Conservation (phyloP, 2,888 invertebrate species). For the Fissipunctia ypsillon region DNA sequence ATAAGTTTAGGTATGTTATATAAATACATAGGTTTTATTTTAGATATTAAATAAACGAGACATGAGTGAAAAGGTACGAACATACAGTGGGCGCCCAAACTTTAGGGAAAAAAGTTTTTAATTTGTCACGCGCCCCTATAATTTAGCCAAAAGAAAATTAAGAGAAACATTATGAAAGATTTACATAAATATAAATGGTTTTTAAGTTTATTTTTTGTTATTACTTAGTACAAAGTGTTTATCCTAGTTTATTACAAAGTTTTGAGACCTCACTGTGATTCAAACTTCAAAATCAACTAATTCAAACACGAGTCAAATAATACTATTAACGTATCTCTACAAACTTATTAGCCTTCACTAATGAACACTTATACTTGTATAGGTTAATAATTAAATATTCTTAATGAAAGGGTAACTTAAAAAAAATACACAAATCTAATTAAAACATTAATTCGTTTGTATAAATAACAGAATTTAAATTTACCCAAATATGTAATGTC, state of each 20-base stretch:
- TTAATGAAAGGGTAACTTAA: slow-evolving; percentile 11
- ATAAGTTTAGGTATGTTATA: no score
- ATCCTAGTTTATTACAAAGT: not conserved
- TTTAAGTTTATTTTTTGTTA: no score
- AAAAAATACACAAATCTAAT: not conserved
- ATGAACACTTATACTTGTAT: not conserved
- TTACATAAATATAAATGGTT: not conserved
- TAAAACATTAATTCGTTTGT: not conserved
- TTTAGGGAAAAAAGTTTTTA: slow-evolving; percentile 30
- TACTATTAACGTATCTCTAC: not conserved
- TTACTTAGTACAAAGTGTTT: no score
- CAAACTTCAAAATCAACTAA: not conserved
- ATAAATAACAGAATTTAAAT: no score
- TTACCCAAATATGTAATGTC: not conserved
- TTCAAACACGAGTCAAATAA: no score
- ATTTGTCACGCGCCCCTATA: slow-evolving; percentile 7
- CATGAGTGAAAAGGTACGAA: not conserved
- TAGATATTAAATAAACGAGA: not conserved
- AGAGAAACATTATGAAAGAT: not conserved
- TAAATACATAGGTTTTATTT: not conserved
- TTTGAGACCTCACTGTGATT: not conserved
- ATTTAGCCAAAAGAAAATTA: slow-evolving; percentile 19
- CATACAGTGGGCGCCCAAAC: not conserved
- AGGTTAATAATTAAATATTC: not conserved
- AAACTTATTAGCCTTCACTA: not conserved